A percentile compares a stretch with the other conserved stretches of the same genome.
Evolutionary conservation across 2,113 vertebrate genomes (phyloP).

Genomic region (Myodes glareolus): DNA sequence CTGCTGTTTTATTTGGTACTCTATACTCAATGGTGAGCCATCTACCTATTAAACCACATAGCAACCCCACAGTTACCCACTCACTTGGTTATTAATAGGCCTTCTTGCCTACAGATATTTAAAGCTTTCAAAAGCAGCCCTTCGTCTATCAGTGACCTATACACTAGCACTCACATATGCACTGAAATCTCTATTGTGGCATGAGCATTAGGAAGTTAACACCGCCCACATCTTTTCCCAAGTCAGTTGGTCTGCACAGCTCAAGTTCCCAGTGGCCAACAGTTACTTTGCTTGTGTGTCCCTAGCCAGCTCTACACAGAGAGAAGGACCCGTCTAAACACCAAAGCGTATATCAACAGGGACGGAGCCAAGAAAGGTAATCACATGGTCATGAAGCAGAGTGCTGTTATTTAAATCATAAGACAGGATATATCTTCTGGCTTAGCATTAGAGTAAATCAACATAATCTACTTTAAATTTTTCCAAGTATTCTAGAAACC

Average conservation of each 20-base stretch:
- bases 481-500: not conserved
- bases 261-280: not conserved
- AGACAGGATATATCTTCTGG: slow-evolving; percentile 30
- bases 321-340: not conserved
- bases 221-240: not conserved
- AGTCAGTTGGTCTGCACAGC: not conserved
- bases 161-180: not conserved
- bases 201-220: not conserved
- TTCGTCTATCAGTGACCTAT: not conserved
- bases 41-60: not conserved
- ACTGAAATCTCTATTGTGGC: not conserved
- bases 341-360: not conserved
- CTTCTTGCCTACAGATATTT: not conserved
- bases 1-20: not conserved
- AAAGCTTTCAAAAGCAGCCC: slow-evolving; percentile 14
- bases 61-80: not conserved
- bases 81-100: not conserved
- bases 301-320: not conserved
- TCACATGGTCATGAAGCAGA: not conserved
- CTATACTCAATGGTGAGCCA: not conserved
- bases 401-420: slow-evolving; percentile 39
- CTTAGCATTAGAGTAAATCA: not conserved
- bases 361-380: not conserved
- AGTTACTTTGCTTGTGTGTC: not conserved
- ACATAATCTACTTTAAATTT: not conserved